Conservation (phyloP, 2,797 vertebrate genomes). For the Hylomyscus alleni region DNA sequence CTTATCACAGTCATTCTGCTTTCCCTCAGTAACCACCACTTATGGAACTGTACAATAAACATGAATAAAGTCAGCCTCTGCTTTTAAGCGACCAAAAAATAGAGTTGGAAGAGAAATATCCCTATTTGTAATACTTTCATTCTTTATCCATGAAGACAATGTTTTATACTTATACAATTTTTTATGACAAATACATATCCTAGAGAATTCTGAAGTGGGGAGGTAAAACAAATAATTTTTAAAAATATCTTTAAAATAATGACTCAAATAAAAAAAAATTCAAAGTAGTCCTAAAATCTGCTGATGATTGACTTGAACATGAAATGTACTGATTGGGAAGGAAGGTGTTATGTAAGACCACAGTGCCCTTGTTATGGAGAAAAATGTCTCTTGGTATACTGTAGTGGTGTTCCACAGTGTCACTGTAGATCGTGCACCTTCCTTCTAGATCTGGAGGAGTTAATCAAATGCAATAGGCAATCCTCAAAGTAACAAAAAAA, state of each 20-base stretch:
- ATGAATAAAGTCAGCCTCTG: neutral
- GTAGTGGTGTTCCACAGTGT: neutral
- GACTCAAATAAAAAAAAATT: too few species aligned
- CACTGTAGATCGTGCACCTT: rapidly evolving
- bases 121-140: neutral
- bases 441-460: neutral
- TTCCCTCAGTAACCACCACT: neutral
- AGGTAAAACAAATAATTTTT: too few species aligned
- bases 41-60: neutral
- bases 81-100: neutral
- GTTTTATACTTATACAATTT: neutral
- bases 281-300: neutral
- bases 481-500: neutral
- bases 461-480: too few species aligned
- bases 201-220: too few species aligned
- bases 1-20: too few species aligned
- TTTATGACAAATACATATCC: neutral
- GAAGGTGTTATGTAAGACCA: rapidly evolving
- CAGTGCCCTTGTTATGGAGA: neutral
- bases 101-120: neutral
- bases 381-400: neutral
- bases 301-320: neutral
- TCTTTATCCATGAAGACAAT: neutral
- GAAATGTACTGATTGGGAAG: neutral
- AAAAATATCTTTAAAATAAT: neutral